Evolutionary conservation across 2,113 vertebrate species (phyloP).

Genomic region (Clarias gariepinus): DNA sequence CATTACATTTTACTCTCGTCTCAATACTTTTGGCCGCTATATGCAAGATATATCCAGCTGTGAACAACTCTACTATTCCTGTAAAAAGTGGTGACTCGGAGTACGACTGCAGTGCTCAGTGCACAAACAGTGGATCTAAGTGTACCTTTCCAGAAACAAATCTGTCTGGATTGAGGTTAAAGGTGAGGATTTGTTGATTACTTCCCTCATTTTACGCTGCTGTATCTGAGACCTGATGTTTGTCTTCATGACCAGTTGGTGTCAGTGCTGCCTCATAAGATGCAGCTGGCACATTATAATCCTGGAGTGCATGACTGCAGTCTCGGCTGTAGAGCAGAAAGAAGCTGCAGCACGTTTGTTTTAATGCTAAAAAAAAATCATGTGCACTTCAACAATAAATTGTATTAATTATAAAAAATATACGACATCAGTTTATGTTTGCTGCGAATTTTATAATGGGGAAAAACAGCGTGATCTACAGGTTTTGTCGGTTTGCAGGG

Average conservation of each 20-base stretch:
- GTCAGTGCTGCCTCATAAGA: slow-evolving; percentile 33
- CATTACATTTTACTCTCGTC: no score
- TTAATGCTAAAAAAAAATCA: background rate
- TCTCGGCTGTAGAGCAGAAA: background rate
- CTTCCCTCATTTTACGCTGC: background rate
- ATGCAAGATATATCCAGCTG: background rate
- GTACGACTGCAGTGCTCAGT: background rate
- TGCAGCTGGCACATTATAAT: background rate
- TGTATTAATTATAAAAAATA: background rate
- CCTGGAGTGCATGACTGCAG: background rate
- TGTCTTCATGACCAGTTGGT: slow-evolving; percentile 40
- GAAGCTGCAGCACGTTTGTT: slow-evolving; percentile 13
- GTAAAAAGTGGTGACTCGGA: background rate
- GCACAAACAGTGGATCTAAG: background rate
- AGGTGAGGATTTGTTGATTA: background rate
- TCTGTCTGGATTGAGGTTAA: background rate
- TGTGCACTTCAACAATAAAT: background rate
- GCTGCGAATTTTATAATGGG: background rate
- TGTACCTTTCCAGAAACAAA: background rate
- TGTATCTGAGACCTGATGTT: background rate
- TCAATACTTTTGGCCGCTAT: background rate
- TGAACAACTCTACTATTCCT: background rate
- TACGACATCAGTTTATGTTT: background rate
- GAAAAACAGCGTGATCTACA: background rate
- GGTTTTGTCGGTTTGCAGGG: slow-evolving; percentile 1